Evolutionary conservation across 2,797 vertebrate genomes (phyloP), one percentile per base, ranked within the genome.

Genomic region (Pteronotus mesoamericanus): DNA sequence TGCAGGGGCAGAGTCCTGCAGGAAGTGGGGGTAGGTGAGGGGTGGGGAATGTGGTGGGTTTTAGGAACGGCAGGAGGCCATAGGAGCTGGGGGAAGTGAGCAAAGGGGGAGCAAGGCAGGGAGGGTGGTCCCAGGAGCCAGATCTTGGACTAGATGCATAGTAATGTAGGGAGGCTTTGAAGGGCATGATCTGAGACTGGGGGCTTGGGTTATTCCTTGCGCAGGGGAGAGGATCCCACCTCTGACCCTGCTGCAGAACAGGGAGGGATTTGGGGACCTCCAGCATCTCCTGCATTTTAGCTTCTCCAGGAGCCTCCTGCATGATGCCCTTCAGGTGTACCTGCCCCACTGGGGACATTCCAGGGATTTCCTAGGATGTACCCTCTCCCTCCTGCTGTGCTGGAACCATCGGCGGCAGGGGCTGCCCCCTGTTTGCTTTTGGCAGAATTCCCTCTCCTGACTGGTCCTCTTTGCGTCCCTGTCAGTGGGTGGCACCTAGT

Each of bases 31-130:
- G 8, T 21, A 6, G 4, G 1, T 19, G 61, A 51, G 42, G 9
- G 18, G 16, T 5, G 0, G 0, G 48, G 42, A 15, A 29, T 10
- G 0, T 15, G 18, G 32, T 14, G 66, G 57, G 26, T 12, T 32
- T n/a, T 48, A 11, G 39, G 72, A 64, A 66, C 21, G 10, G 24
- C 46, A 22, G 77, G 61, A 42, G 9, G 68, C 46, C 39, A 1
- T 22, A 6, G 18, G 53, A 11, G 21, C 32, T 10, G 5, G 32
- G 18, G 24, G 34, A 15, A 48, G 24, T 8, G 7, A n/a, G 21
- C 44, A 9, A 10, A 4, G 0, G 18, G 22, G 3, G 8, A 39
- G 9, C 16, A 4, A 4, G 24, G 39, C 42, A 10, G 26, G 2
- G n/a, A 53, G 14, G 39, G 18, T 55, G 75, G 75, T 5, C 32